Base-by-base conservation (phyloP, 35 echinoderm and acorn worm genomes). In the Lytechinus pictus region DNA sequence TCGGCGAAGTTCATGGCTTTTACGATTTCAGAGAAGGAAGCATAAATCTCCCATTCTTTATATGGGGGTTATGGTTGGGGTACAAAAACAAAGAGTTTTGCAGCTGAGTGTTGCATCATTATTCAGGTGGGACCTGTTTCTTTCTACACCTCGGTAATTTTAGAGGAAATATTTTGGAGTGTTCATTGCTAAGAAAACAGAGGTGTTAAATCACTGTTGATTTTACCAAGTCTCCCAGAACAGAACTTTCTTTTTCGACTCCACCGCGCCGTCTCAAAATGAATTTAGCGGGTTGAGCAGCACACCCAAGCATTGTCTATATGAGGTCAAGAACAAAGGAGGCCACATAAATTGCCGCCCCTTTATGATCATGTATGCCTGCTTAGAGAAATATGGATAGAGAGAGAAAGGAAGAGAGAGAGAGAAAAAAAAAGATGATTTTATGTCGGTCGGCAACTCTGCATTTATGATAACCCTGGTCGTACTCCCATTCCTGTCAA, bases 191-290 rank as follows among this genome's bases (percentile, higher is more conserved):
- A 93, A 54, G 54, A 93, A 54, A 93, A 93, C 55, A 93, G 24
- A 57, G 92, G 92, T 93, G 92, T 93, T 55, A 93, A 93, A 55
- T 54, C 55, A 27, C 27, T 93, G 92, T 93, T 93, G 14, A 93
- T 24, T 27, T 27, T 93, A 28, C 54, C 53, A 93, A 93, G 52
- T 57, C 92, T 93, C 92, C 92, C 92, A 93, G 92, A 93, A 93
- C 92, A 53, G 57, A 79, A 93, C 92, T 55, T 54, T 93, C 29
- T 93, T 55, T n/a, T 79, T 79, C n/a, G 9, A 28, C 28, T 89
- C 28, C 11, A 90, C 66, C 66, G n/a, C n/a, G 33, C 66, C 66
- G 19, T 16, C 66, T 79, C 66, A 79, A 79, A 54, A 52, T 9
- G 86, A 54, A 90, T 90, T 90, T 52, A 90, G 9, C 28, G 14